phyloP scores from a whole-genome alignment of 1,140 invertebrate species.

The Platyscapa corneri region DNA sequence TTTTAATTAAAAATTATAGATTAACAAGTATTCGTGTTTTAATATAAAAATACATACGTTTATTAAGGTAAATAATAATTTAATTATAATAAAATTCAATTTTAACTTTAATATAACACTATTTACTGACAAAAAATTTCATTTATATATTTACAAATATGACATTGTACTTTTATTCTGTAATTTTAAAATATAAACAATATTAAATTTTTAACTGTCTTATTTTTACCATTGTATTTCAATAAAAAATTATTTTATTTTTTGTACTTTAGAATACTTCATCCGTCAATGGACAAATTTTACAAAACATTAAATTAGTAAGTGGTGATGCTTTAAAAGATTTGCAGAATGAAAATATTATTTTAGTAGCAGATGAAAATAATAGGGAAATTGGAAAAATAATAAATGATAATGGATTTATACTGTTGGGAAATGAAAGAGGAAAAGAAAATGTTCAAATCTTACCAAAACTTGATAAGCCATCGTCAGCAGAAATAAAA shows the following conservation, averaged over 20 bases:
- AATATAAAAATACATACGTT: too few relatives aligned
- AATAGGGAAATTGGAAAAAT: constrained; percentile 54
- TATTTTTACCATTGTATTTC: background rate
- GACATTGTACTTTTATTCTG: background rate
- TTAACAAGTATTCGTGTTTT: too few relatives aligned
- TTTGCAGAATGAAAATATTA: constrained; percentile 54
- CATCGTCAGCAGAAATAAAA: constrained; percentile 49
- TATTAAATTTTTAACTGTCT: background rate
- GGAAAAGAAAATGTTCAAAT: constrained; percentile 43
- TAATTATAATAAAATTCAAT: too few relatives aligned
- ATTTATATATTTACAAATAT: background rate
- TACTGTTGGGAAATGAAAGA: constrained; percentile 47
- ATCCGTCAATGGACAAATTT: constrained; percentile 34
- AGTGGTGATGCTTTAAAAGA: constrained; percentile 42
- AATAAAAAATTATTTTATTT: background rate
- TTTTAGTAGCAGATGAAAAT: constrained; percentile 57
- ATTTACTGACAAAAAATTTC: too few relatives aligned
- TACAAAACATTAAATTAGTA: constrained; percentile 48
- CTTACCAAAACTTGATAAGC: constrained; percentile 35
- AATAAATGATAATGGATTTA: constrained; percentile 56
- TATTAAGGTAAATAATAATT: too few relatives aligned
- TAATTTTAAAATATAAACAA: background rate
- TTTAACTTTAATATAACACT: too few relatives aligned
- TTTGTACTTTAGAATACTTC: constrained; percentile 24
- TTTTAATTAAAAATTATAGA: too few relatives aligned